A percentile compares a stretch with the other conserved stretches of the same genome.
Evolutionary conservation across 1,140 invertebrate genomes (phyloP).

Genomic region (Leptopilina boulardi): DNA sequence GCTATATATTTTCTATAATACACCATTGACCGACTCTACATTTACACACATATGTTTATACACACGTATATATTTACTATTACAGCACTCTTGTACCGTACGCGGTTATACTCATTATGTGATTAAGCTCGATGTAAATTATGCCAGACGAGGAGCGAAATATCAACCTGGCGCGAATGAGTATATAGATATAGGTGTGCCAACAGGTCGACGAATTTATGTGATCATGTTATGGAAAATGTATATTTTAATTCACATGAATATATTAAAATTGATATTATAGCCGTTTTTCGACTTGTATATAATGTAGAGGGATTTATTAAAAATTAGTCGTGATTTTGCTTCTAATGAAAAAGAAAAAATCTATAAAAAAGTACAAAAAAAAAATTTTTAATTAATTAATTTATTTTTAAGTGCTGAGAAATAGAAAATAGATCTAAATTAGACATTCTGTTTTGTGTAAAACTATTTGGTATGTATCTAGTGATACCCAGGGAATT

Average conservation of each 20-base stretch:
- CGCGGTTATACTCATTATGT: constrained; percentile 53
- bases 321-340: no score
- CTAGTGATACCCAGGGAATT: no score
- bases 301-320: no score
- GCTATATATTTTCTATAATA: not conserved
- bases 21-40: not conserved
- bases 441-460: no score
- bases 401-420: no score
- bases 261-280: not conserved
- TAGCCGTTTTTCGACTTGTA: not conserved
- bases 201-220: not conserved
- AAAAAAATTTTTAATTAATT: no score
- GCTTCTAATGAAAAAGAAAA: no score
- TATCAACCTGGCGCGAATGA: constrained; percentile 38
- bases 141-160: constrained; percentile 49
- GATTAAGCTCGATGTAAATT: constrained; percentile 56
- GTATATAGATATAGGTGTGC: constrained; percentile 14
- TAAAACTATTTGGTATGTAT: no score
- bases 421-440: no score
- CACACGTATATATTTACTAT: constrained; percentile 54
- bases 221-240: constrained; percentile 9
- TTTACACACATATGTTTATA: constrained; percentile 51
- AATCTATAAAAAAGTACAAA: no score
- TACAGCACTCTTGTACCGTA: constrained; percentile 60
- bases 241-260: not conserved